Conservation (phyloP, 2,797 vertebrate species). For the Vipera latastei region DNA sequence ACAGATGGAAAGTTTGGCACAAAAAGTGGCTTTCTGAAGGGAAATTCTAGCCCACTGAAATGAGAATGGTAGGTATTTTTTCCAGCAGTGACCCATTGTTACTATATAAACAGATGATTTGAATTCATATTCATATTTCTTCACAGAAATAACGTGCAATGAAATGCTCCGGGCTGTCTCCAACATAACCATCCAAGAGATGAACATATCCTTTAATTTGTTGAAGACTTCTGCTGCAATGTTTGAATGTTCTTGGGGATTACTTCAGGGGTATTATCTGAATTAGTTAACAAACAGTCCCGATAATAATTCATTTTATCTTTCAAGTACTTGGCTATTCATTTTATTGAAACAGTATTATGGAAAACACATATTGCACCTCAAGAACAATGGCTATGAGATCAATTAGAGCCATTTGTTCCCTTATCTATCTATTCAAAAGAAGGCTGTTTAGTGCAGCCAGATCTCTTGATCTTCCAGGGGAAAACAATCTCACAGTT, state of each 20-base stretch:
- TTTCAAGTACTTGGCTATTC: background rate
- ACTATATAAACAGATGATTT: background rate
- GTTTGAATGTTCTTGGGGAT: background rate
- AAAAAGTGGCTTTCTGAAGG: constrained; percentile 13
- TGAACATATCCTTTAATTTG: background rate
- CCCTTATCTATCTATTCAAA: background rate
- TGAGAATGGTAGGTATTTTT: background rate
- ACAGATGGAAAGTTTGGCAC: constrained; percentile 32
- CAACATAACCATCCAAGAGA: background rate
- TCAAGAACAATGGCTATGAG: background rate
- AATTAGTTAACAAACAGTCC: background rate
- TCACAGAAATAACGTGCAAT: background rate
- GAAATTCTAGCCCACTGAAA: constrained; percentile 10
- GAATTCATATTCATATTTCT: background rate
- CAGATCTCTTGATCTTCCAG: background rate
- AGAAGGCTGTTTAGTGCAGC: background rate
- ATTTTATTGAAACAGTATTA: background rate
- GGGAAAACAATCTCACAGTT: background rate
- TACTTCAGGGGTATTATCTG: no score
- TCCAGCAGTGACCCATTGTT: background rate
- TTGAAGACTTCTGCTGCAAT: background rate
- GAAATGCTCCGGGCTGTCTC: background rate
- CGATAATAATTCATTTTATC: background rate
- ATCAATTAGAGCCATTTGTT: background rate
- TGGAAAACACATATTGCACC: background rate